Evolutionary conservation across 2,113 vertebrate genomes (phyloP).

Genomic region (Stigmatopora nigra): DNA sequence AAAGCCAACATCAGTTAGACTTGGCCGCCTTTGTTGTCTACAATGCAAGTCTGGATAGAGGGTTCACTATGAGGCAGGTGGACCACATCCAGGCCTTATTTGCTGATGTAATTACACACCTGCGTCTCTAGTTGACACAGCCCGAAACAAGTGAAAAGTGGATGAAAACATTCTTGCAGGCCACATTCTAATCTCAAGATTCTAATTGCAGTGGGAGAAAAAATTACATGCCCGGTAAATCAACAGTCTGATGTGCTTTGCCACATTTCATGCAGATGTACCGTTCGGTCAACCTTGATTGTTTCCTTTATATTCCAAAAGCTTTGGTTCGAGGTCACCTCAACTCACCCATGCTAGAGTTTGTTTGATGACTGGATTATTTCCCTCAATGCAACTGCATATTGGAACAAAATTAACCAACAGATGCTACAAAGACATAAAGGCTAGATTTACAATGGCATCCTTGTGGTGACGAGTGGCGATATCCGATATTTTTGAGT

Average conservation of each 20-base stretch:
- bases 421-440: background rate
- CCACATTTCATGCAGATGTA: background rate
- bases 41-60: constrained; percentile 39
- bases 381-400: background rate
- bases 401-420: too few relatives aligned
- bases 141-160: constrained; percentile 30
- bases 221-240: background rate
- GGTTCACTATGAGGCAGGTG: constrained; percentile 66
- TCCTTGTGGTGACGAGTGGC: background rate
- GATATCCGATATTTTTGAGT: background rate
- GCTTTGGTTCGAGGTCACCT: background rate
- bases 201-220: background rate
- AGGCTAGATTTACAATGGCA: background rate
- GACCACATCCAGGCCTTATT: constrained; percentile 67
- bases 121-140: constrained; percentile 51
- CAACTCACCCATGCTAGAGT: background rate
- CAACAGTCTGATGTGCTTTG: background rate
- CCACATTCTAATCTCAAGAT: constrained; percentile 1
- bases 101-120: constrained; percentile 72
- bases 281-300: background rate
- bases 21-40: constrained; percentile 56
- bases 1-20: constrained; percentile 49
- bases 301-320: background rate
- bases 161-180: constrained; percentile 11
- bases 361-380: background rate